Base-by-base conservation (phyloP, 2,888 invertebrate genomes). In the Clitarchus hookeri region DNA sequence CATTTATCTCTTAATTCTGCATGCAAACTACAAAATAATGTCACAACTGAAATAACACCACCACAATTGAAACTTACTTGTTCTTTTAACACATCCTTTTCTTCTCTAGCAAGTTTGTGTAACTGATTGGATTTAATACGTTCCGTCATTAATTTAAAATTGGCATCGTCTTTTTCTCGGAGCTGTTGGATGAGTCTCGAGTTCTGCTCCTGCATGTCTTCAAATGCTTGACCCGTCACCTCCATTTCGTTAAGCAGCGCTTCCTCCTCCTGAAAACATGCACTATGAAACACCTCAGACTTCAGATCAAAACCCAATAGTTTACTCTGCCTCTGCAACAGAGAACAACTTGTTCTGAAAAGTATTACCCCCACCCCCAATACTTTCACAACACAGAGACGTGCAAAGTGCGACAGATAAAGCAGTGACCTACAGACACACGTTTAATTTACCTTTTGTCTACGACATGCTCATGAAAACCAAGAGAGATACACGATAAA, bases 171-270 rank as follows among this genome's bases (percentile, higher is more conserved):
- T 90, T 99, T 99, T 91, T 99, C 99, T 4, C 98, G 93, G 87
- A 99, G 92, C 91, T 99, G 99, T 89, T 99, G 98, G 85, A 99
- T 96, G 27, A 99, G 94, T 77, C 98, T 93, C 0, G 98, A 97
- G 92, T 99, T 99, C 92, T 99, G 99, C 90, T 99, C 99, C 92
- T 99, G 99, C 98, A 99, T 98, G 90, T 99, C 99, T 91, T 99
- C 99, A 91, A 98, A 98, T 0, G 99, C 99, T 91, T 99, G 99
- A 0, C 99, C 99, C 0, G 99, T 99, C 6, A 98, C 98, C 91
- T 99, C 99, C 98, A 99, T 99, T 92, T 99, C 99, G 91, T 98
- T 99, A 25, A 99, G 93, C 85, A 99, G 93, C 0, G 98, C 98
- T 90, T 99, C 99, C 91, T 99, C 99, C 91, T 99, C 98, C 94